Conservation (phyloP, 1,140 invertebrate genomes). For the Drosophila varians region DNA sequence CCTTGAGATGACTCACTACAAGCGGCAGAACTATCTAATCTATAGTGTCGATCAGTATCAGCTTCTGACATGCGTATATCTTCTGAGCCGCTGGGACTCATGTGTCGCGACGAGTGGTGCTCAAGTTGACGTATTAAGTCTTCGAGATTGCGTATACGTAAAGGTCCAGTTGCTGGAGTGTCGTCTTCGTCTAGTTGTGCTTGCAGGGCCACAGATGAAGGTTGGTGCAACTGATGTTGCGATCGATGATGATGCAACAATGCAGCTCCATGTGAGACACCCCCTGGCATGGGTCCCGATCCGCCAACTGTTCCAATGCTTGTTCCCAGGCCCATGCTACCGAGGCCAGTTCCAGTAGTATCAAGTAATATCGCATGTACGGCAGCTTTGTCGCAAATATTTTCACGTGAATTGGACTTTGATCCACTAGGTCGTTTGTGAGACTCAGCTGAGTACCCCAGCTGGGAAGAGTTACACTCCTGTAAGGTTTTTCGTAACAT, state of each 20-base stretch:
- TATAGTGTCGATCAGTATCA: constrained; percentile 94
- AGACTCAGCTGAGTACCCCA: constrained; percentile 85
- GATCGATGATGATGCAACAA: constrained; percentile 81
- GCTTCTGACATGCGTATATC: constrained; percentile 96
- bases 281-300: constrained; percentile 31
- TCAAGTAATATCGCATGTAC: constrained; percentile 83
- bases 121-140: constrained; percentile 95
- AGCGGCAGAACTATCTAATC: constrained; percentile 91
- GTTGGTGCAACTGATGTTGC: constrained; percentile 80
- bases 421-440: constrained; percentile 87
- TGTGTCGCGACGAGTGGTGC: constrained; percentile 93
- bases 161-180: constrained; percentile 88
- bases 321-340: constrained; percentile 56
- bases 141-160: constrained; percentile 94
- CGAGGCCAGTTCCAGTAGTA: constrained; percentile 49
- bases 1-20: constrained; percentile 90
- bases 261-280: constrained; percentile 55
- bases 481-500: constrained; percentile 87
- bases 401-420: constrained; percentile 85
- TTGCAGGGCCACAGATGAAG: constrained; percentile 47
- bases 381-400: constrained; percentile 86
- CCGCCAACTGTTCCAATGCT: constrained; percentile 54
- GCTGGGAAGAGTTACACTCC: constrained; percentile 85
- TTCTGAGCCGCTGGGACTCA: constrained; percentile 95
- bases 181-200: constrained; percentile 86